Percentiles rank a stretch among this genome's conserved stretches.
phyloP scores from a whole-genome alignment of 2,113 vertebrate genomes.

The Ictalurus furcatus region DNA sequence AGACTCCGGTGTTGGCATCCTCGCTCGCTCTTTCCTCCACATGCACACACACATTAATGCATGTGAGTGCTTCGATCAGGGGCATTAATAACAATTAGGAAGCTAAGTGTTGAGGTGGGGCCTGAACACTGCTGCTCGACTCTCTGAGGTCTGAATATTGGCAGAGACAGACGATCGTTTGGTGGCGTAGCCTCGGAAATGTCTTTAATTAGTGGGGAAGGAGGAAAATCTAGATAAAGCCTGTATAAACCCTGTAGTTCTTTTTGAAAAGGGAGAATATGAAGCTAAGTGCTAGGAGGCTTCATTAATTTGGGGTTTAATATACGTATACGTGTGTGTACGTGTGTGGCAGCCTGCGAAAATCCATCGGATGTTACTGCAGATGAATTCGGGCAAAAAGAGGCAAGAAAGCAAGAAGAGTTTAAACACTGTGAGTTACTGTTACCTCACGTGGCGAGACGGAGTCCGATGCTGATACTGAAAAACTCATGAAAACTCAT shows the following conservation, averaged over 20 bases:
- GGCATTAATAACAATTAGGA: conserved; percentile 77
- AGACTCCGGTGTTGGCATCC: conserved; percentile 67
- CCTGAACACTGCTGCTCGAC: conserved; percentile 37
- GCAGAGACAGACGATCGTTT: conserved; percentile 49
- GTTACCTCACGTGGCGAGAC: not conserved
- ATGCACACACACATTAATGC: conserved; percentile 31
- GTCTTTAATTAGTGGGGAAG: conserved; percentile 21
- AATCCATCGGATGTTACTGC: not conserved
- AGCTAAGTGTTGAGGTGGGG: conserved; percentile 62
- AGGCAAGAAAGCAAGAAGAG: not conserved
- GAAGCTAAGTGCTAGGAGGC: not conserved
- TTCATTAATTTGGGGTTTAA: not conserved
- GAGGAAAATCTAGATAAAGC: conserved; percentile 5
- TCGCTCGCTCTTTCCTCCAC: conserved; percentile 16
- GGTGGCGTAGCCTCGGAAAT: conserved; percentile 41
- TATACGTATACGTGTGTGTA: not conserved
- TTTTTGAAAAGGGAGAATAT: not conserved
- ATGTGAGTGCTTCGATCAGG: conserved; percentile 68
- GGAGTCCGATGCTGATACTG: not conserved
- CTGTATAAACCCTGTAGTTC: not conserved
- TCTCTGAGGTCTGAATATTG: conserved; percentile 45
- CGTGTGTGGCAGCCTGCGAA: not conserved
- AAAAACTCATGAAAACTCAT: not conserved
- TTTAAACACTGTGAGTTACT: not conserved
- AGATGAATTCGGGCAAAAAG: not conserved